phyloP scores from a whole-genome alignment of 2,888 invertebrate genomes.

The Catotricha subobsoleta region DNA sequence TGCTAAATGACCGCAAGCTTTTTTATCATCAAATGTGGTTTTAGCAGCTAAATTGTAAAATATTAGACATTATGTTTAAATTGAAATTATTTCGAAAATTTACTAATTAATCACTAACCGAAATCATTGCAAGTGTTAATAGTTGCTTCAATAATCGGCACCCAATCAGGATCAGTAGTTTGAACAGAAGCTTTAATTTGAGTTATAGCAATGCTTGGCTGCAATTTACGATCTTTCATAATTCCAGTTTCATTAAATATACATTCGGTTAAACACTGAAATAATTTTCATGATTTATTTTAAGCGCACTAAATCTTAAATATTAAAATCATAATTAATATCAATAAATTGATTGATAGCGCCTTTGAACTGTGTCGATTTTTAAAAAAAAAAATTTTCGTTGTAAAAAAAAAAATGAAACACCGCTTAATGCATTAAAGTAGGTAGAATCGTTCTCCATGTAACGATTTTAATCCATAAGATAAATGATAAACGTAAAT shows the following conservation, averaged over 20 bases:
- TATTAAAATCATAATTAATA: too few relatives aligned
- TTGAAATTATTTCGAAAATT: not conserved
- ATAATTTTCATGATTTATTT: too few relatives aligned
- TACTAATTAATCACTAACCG: not conserved
- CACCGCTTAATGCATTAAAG: too few relatives aligned
- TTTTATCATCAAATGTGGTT: not conserved
- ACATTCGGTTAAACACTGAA: constrained; percentile 1
- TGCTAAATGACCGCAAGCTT: not conserved
- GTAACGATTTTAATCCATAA: not conserved
- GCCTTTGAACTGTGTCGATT: too few relatives aligned
- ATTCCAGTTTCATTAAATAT: constrained; percentile 1
- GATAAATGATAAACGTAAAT: not conserved
- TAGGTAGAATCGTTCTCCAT: too few relatives aligned
- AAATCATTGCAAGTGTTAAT: not conserved
- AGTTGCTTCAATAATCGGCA: not conserved
- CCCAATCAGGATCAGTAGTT: too few relatives aligned
- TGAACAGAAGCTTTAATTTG: too few relatives aligned
- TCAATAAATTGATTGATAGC: too few relatives aligned
- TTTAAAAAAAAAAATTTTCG: too few relatives aligned
- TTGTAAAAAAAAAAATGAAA: too few relatives aligned
- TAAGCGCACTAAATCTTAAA: too few relatives aligned
- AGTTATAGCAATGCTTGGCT: not conserved
- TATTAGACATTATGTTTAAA: not conserved
- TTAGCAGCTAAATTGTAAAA: not conserved
- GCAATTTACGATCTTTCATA: constrained; percentile 1